A percentile compares a stretch with the other conserved stretches of the same genome.
phyloP scores from a whole-genome alignment of 2,888 invertebrate genomes.

The Ametastegia equiseti region DNA sequence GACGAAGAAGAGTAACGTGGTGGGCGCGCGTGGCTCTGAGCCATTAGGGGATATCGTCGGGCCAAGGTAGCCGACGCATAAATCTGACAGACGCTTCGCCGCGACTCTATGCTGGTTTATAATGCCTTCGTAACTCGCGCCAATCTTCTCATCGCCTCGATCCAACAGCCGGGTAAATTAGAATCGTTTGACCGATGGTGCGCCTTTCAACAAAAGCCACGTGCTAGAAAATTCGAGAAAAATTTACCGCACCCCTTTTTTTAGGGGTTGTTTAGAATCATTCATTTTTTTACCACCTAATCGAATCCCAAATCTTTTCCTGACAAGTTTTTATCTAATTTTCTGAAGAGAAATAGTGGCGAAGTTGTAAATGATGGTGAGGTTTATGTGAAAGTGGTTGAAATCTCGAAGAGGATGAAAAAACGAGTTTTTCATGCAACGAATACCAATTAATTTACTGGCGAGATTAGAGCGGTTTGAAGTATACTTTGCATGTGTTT shows the following conservation, averaged over 20 bases:
- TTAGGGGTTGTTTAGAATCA: too few species aligned
- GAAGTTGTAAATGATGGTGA: neutral
- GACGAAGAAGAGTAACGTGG: neutral
- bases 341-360: too few species aligned
- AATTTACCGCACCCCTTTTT: neutral
- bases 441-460: constrained; percentile 38
- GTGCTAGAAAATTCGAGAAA: neutral
- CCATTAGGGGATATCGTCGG: constrained; percentile 71
- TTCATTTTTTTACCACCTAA: neutral
- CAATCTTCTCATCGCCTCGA: constrained; percentile 55
- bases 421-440: constrained; percentile 9
- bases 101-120: constrained; percentile 58
- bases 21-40: constrained; percentile 62
- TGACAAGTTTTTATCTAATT: too few species aligned
- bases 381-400: neutral
- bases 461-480: constrained; percentile 22
- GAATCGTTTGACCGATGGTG: neutral
- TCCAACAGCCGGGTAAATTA: neutral
- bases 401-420: neutral
- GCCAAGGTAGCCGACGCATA: constrained; percentile 66
- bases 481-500: constrained; percentile 31
- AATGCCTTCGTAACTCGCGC: constrained; percentile 70
- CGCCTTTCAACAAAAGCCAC: too few species aligned
- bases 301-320: too few species aligned
- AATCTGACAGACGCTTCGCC: constrained; percentile 70